Conservation (phyloP, 2,888 invertebrate genomes). For the Leucania comma region DNA sequence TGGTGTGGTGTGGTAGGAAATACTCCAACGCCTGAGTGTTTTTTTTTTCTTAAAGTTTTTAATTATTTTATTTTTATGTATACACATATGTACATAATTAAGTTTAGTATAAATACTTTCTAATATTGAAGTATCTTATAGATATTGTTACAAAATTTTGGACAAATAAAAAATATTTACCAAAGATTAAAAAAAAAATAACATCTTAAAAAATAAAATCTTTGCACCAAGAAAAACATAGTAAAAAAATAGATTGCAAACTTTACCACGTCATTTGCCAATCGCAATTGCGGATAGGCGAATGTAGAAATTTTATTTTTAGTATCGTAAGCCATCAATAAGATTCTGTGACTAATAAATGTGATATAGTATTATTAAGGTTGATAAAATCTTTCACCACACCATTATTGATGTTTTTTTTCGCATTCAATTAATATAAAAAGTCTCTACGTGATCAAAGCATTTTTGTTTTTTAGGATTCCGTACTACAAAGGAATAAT, state of each 20-base stretch:
- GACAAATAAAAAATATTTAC: too few relatives aligned
- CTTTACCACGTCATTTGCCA: slow-evolving; percentile 7
- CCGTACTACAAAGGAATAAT: too few relatives aligned
- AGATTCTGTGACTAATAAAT: slow-evolving; percentile 48
- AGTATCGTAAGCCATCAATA: slow-evolving; percentile 44
- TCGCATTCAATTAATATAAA: not conserved
- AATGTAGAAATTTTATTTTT: slow-evolving; percentile 25
- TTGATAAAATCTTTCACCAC: slow-evolving; percentile 11
- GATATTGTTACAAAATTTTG: too few relatives aligned
- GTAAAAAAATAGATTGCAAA: slow-evolving; percentile 22
- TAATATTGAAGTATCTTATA: too few relatives aligned
- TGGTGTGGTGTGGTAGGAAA: too few relatives aligned
- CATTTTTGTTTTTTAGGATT: not conserved
- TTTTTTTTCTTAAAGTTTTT: too few relatives aligned
- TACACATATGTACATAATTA: too few relatives aligned
- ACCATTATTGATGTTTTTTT: slow-evolving; percentile 17
- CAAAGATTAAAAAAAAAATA: too few relatives aligned
- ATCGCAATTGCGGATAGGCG: not conserved
- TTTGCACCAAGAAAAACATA: not conserved
- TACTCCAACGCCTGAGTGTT: too few relatives aligned
- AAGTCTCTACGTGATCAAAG: not conserved
- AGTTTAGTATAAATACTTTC: too few relatives aligned
- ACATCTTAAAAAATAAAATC: too few relatives aligned
- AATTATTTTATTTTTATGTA: too few relatives aligned
- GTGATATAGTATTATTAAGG: slow-evolving; percentile 46